Percentiles rank a stretch among this genome's conserved stretches.
Evolutionary conservation across 2,113 vertebrate species (phyloP).

Genomic region (Silurus meridionalis): DNA sequence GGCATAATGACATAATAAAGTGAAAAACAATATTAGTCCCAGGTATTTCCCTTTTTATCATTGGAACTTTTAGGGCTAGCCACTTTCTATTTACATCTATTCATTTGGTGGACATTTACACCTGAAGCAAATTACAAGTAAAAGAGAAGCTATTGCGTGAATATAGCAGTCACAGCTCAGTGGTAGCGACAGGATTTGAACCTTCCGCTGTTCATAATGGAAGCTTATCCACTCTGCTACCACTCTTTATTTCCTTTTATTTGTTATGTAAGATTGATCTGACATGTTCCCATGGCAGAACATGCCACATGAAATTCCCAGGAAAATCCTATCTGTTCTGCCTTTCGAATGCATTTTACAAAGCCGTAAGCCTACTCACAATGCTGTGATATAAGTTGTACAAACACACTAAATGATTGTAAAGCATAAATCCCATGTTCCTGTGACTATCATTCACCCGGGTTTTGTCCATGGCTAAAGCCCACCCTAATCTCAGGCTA

Average conservation of each 20-base stretch:
- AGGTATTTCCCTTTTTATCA: not conserved
- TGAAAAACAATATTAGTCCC: not conserved
- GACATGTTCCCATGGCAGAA: not conserved
- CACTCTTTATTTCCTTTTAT: not conserved
- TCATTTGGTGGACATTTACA: not conserved
- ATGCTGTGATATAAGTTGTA: not conserved
- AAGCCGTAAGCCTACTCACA: not conserved
- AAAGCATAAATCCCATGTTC: not conserved
- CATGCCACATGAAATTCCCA: not conserved
- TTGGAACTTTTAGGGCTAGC: not conserved
- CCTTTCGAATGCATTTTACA: not conserved
- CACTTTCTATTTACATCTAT: not conserved
- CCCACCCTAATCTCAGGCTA: not conserved
- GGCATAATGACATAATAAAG: not conserved
- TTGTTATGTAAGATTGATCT: not conserved
- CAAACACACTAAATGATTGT: not conserved
- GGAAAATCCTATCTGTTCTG: not conserved
- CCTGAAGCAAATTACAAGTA: not conserved
- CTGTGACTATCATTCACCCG: not conserved
- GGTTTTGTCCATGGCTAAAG: constrained; percentile 16
- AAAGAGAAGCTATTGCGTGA: not conserved
- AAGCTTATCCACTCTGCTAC: not conserved
- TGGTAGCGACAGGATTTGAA: not conserved
- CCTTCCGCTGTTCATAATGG: not conserved
- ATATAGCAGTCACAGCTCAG: not conserved